Base-by-base conservation (phyloP, 2,113 vertebrate genomes). In the Platycercus adscitus region DNA sequence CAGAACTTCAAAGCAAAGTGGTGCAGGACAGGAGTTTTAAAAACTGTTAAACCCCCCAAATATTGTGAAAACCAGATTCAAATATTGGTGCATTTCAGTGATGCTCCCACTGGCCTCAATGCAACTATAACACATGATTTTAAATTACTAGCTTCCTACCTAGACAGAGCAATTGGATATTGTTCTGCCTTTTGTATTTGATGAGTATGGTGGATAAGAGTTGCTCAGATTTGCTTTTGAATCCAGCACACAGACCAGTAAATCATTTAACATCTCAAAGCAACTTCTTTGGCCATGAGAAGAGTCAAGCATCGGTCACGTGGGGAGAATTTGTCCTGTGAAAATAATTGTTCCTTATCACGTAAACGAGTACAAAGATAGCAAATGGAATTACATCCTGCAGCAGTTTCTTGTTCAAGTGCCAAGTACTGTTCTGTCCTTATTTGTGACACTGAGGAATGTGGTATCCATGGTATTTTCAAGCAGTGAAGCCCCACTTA, bases 151-250 rank as follows among this genome's bases (percentile, higher is more conserved):
- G 3, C 39, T 91, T 5, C 0, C 43, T 84, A 33, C 33, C 24
- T 79, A 12, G 56, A 85, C 8, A 26, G 35, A 91, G 47, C 78
- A 76, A 79, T 31, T 58, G 69, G 29, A 26, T 91, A 88, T 81
- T 0, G 24, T 91, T 72, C 70, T 79, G 33, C 29, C 24, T 66
- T 83, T 92, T 72, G 39, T 61, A 46, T 65, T 64, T 55, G 39
- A 64, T 83, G 25, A 39, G 26, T 73, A 17, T 20, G 31, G n/a
- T 41, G 82, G 78, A 24, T 35, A 60, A 91, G 37, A 52, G 53
- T 49, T 91, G 12, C 15, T 46, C 28, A 66, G 17, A 65, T 83
- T 49, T 88, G 21, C 72, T 88, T 90, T 95, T 69, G 43, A 95
- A 79, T 3, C 16, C 47, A 52, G 18, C 29, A 72, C 26, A 52